Evolutionary conservation across 2,888 invertebrate species (phyloP).

Genomic region (Tanypteryx hageni): DNA sequence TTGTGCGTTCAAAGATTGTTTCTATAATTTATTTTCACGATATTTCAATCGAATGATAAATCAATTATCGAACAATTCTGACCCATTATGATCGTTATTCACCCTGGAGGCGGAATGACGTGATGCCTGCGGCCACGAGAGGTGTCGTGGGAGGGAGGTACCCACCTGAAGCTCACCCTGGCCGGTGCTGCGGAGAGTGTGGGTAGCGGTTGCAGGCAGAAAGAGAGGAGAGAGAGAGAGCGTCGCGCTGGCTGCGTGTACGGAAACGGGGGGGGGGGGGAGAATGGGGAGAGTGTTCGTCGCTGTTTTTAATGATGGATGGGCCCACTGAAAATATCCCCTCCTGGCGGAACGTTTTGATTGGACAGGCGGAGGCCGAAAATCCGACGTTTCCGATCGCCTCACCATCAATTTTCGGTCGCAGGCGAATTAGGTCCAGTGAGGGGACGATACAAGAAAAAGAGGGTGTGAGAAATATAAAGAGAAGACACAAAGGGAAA

Average conservation of each 20-base stretch:
- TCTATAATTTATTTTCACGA: background rate
- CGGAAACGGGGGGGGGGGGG: background rate
- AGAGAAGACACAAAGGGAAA: background rate
- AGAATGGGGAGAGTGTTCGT: background rate
- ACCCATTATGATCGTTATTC: background rate
- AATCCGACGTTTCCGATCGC: slow-evolving; percentile 24
- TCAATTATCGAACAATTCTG: background rate
- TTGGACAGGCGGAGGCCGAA: slow-evolving; percentile 28
- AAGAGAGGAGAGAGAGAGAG: background rate
- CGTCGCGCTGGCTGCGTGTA: background rate
- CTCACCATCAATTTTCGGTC: slow-evolving; percentile 24
- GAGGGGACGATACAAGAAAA: background rate
- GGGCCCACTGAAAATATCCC: slow-evolving; percentile 17
- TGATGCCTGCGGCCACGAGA: background rate
- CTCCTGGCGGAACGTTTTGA: slow-evolving; percentile 29
- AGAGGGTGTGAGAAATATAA: background rate
- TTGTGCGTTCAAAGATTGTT: background rate
- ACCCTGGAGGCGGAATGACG: background rate
- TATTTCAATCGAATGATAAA: slow-evolving; percentile 5
- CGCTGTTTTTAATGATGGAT: slow-evolving; percentile 8
- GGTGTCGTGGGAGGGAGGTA: background rate
- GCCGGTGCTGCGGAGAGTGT: background rate
- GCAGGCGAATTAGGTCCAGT: background rate
- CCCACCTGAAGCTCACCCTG: background rate
- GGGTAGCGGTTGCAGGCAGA: background rate